Base-by-base conservation (phyloP, 2,113 vertebrate species). In the Grus americana region DNA sequence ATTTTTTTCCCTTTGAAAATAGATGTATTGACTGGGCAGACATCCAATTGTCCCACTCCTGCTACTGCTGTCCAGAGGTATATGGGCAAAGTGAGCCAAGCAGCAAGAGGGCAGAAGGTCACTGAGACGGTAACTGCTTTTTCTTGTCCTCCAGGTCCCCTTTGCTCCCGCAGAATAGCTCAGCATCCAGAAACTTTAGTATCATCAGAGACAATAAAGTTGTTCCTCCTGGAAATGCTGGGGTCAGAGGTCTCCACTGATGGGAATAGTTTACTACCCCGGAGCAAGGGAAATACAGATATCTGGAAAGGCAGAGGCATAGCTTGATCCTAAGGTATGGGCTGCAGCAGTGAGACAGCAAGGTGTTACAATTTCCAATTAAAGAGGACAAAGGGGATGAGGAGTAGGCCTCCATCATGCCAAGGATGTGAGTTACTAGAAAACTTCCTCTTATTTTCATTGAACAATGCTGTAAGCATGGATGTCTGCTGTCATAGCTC, bases 381-480 rank as follows among this genome's bases (percentile, higher is more conserved):
- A 49, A 72, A 76, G 50, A 49, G 5, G 12, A 61, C 12, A 47
- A 22, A n/a, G 2, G 5, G 21, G 12, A 26, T 50, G 21, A 81
- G 11, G 19, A 65, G 3, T 4, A 49, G 27, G 13, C 8, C 10
- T 40, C n/a, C 29, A n/a, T 47, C 50, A 27, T 6, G 4, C 4
- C n/a, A 67, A n/a, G 12, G 6, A 30, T 63, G 10, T 18, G 23
- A 76, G 10, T 80, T 83, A 32, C 58, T 55, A 49, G 63, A 54
- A 79, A 80, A 50, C 3, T 57, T 88, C 8, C 12, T 5, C 15
- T 73, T n/a, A 16, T 17, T 81, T 67, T 74, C 23, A 42, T 46
- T 74, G 80, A 74, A 70, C 30, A 19, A 14, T 1, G 0, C 7
- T 78, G 3, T 47, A 78, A 47, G 21, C 0, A 0, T n/a, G 42